phyloP scores from a whole-genome alignment of 2,888 invertebrate species.

The Neuroscelio doddi region DNA sequence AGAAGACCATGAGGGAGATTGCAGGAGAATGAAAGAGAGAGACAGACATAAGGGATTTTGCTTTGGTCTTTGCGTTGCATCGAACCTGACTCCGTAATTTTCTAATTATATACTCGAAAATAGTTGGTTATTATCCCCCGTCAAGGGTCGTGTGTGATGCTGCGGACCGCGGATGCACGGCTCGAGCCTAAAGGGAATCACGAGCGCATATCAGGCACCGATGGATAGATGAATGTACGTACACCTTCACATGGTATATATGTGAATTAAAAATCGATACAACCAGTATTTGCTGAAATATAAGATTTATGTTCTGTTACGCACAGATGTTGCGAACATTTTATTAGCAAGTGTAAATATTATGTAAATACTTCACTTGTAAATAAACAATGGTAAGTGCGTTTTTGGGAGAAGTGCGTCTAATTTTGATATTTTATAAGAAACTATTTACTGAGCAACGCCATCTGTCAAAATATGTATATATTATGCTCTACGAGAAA shows the following conservation, averaged over 20 bases:
- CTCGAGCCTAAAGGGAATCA: slow-evolving; percentile 64
- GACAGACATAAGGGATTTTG: slow-evolving; percentile 49
- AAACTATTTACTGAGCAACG: no score
- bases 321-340: no score
- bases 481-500: no score
- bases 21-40: slow-evolving; percentile 33
- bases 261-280: slow-evolving; percentile 23
- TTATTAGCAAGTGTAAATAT: no score
- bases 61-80: slow-evolving; percentile 55
- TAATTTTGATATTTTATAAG: no score
- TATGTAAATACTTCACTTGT: no score
- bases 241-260: slow-evolving; percentile 19
- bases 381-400: no score
- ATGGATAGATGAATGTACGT: slow-evolving; percentile 23
- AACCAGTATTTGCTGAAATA: background rate
- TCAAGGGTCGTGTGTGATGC: slow-evolving; percentile 54
- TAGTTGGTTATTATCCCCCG: slow-evolving; percentile 69
- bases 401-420: no score
- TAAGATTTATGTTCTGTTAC: background rate
- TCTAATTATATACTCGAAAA: slow-evolving; percentile 71
- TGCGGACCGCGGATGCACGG: slow-evolving; percentile 56
- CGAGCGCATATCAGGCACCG: slow-evolving; percentile 53
- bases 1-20: slow-evolving; percentile 37
- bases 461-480: no score
- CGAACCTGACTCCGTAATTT: slow-evolving; percentile 68